Evolutionary conservation across 2,888 invertebrate species (phyloP), one percentile per base, ranked within the genome.

Genomic region (Carterocephalus palaemon): DNA sequence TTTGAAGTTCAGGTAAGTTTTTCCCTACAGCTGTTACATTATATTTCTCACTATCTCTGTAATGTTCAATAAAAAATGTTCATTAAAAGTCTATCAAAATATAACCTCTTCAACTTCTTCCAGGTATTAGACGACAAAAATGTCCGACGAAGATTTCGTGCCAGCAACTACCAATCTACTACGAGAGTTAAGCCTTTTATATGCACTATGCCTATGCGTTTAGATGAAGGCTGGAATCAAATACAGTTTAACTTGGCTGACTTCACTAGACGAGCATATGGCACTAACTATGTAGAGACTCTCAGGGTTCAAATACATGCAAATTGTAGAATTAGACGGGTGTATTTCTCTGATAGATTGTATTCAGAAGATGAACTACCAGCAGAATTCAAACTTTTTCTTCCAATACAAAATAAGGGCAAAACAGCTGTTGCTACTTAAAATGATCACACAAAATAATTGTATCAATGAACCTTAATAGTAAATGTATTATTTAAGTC

Each of bases 121-220:
- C 67, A 98, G 96, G 93, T 98, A 46, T 87, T 98, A 60, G 98
- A 98, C 80, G 97, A 98, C 76, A 97, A 97, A 79, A 95, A 96
- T 82, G 95, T 97, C 23, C 89, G 95, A 50, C 84, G 98, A 65
- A 75, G 91, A 55, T 96, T 98, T 78, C 89, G 97, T 58, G 95
- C 97, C 3, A 97, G 97, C 67, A 98, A 98, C 81, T 98, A 96
- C 78, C 97, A 98, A 71, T 96, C 96, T 24, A 95, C 95, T 7
- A 98, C 97, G 1, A 86, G 96, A 62, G 95, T 98, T 5, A 96
- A 96, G 73, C 96, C 97, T n/a, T 98, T 98, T 72, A 98, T 98
- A 62, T 97, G 97, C 67, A 96, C 97, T 4, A 97, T 98, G 97
- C 98, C 98, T 0, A 94, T 98, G 92, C 88, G 97, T 46, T 86